Conservation (phyloP, 2,888 invertebrate species). For the Drosophila leonis region DNA sequence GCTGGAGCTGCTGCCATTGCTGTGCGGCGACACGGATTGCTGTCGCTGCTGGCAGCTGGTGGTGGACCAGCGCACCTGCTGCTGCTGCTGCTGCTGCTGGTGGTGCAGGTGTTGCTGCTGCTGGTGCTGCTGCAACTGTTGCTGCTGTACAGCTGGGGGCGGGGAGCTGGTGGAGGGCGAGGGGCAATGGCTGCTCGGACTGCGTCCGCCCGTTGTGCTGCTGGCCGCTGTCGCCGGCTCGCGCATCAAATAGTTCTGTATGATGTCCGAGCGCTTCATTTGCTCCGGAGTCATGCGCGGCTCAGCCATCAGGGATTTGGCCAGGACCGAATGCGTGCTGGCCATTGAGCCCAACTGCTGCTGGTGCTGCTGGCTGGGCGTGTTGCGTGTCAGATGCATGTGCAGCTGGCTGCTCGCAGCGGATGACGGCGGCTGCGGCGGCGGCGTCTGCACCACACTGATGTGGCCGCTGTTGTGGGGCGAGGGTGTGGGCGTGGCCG, state of each 20-base stretch:
- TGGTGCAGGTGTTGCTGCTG: slow-evolving; percentile 85
- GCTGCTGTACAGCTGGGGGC: slow-evolving; percentile 75
- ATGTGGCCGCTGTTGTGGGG: slow-evolving; percentile 50
- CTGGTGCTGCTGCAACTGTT: slow-evolving; percentile 85
- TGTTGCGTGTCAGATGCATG: slow-evolving; percentile 87
- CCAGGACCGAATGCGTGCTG: slow-evolving; percentile 95
- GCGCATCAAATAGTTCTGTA: slow-evolving; percentile 96
- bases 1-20: slow-evolving; percentile 81
- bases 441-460: slow-evolving; percentile 68
- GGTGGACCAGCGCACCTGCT: slow-evolving; percentile 86
- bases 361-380: slow-evolving; percentile 68
- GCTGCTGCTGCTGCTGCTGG: slow-evolving; percentile 85
- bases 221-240: slow-evolving; percentile 85
- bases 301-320: slow-evolving; percentile 96
- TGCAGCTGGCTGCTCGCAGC: slow-evolving; percentile 82
- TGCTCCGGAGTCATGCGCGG: slow-evolving; percentile 97
- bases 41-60: slow-evolving; percentile 86
- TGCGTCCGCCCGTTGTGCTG: slow-evolving; percentile 73
- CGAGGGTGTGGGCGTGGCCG: slow-evolving; percentile 4
- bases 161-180: slow-evolving; percentile 84
- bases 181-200: slow-evolving; percentile 81
- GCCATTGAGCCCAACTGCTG: slow-evolving; percentile 87
- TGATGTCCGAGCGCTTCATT: slow-evolving; percentile 95
- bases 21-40: slow-evolving; percentile 85
- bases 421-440: slow-evolving; percentile 74